Evolutionary conservation across 1,140 invertebrate species (phyloP).

Genomic region (Drosophila orosa): DNA sequence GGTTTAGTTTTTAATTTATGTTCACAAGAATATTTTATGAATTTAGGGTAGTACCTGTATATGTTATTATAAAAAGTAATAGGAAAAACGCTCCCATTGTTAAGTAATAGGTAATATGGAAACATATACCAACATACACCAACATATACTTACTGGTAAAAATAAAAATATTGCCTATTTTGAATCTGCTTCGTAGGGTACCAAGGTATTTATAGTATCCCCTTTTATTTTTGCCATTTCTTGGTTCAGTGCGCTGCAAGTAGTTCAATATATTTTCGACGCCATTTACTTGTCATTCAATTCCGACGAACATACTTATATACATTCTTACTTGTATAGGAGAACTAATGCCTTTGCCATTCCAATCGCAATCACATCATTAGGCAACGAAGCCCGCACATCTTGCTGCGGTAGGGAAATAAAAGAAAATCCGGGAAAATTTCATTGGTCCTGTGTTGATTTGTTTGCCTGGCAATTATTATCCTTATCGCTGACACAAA

Average conservation of each 20-base stretch:
- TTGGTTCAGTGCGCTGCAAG: slow-evolving; percentile 67
- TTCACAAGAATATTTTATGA: not conserved
- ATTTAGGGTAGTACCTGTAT: not conserved
- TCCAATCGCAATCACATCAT: slow-evolving; percentile 67
- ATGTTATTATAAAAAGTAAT: no score
- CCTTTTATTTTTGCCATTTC: slow-evolving; percentile 57
- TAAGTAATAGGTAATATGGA: no score
- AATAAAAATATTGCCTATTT: no score
- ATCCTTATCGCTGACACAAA: slow-evolving; percentile 79
- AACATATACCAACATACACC: no score
- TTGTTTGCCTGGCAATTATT: slow-evolving; percentile 78
- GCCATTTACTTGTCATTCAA: slow-evolving; percentile 72
- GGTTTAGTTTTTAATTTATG: not conserved
- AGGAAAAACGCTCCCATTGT: no score
- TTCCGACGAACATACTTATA: slow-evolving; percentile 2
- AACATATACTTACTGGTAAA: no score
- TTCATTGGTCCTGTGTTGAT: slow-evolving; percentile 45
- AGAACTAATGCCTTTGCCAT: slow-evolving; percentile 24
- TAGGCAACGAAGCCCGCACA: slow-evolving; percentile 57
- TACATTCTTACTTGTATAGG: not conserved
- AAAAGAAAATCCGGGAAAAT: slow-evolving; percentile 48
- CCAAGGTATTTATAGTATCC: not conserved
- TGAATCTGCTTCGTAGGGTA: not conserved
- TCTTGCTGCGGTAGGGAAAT: slow-evolving; percentile 10
- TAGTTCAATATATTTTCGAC: slow-evolving; percentile 70